Conservation (phyloP, 2,113 vertebrate genomes). For the Eubucco bourcierii region DNA sequence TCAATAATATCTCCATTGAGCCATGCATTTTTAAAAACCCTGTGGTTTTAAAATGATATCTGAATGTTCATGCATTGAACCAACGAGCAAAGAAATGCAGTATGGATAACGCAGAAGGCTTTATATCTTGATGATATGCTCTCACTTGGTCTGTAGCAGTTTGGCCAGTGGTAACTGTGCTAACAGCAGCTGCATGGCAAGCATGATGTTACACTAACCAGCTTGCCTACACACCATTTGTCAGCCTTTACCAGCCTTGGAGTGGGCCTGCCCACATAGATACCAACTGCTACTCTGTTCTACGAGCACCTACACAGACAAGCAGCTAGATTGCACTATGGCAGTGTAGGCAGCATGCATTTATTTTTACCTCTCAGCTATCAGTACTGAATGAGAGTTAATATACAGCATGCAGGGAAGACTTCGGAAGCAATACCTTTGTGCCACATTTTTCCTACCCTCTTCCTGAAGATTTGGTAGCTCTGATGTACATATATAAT, state of each 20-base stretch:
- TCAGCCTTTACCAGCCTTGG: background rate
- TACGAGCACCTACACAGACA: background rate
- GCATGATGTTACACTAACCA: background rate
- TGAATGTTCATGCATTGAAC: background rate
- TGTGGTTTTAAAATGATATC: background rate
- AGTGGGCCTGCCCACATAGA: background rate
- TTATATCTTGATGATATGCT: background rate
- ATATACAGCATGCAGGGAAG: background rate
- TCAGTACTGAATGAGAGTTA: background rate
- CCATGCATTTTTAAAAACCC: background rate
- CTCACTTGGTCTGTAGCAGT: background rate
- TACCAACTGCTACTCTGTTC: background rate
- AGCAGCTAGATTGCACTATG: background rate
- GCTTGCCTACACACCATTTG: background rate
- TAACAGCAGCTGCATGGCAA: accelerated
- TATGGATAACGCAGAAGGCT: background rate
- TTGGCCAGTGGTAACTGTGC: background rate
- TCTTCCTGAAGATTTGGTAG: background rate
- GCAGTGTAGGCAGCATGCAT: background rate
- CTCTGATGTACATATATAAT: background rate
- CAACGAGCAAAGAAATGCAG: background rate
- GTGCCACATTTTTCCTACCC: background rate
- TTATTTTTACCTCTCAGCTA: background rate
- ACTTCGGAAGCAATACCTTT: background rate
- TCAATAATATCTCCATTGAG: background rate